These are phyloP conservation scores for Cantharis lateralis DNA, from an alignment of 2,888 invertebrate genomes.

Conservation along the genomic window DNA sequence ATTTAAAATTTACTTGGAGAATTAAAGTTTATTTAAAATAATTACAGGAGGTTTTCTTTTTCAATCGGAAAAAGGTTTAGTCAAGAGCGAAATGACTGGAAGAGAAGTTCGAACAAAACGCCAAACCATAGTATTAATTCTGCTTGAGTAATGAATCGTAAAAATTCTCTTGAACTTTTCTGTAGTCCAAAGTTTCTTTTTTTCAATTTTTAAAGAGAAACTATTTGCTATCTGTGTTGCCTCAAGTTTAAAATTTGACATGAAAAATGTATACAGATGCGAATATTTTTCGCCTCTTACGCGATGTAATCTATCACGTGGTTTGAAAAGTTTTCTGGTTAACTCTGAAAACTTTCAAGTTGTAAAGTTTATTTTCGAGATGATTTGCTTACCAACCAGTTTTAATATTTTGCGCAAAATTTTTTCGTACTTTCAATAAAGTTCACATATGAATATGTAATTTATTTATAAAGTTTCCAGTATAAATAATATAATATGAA, in stretches of 20 bases:
- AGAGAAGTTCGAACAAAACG: slow-evolving; percentile 1
- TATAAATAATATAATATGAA: neutral
- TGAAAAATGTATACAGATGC: slow-evolving; percentile 16
- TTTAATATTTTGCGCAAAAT: slow-evolving; percentile 17
- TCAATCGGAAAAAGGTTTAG: neutral
- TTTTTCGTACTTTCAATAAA: neutral
- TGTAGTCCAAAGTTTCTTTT: neutral
- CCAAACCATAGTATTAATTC: slow-evolving; percentile 12
- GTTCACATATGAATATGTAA: neutral
- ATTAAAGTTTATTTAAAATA: slow-evolving; percentile 4
- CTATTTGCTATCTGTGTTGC: slow-evolving; percentile 3
- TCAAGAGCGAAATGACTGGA: slow-evolving; percentile 4
- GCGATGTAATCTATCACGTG: slow-evolving; percentile 25
- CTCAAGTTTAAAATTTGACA: slow-evolving; percentile 4
- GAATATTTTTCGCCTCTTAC: slow-evolving; percentile 14
- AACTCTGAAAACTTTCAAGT: slow-evolving; percentile 18
- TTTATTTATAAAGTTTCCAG: neutral
- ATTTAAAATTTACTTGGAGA: neutral
- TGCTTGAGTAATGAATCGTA: slow-evolving; percentile 17
- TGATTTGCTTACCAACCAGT: slow-evolving; percentile 20
- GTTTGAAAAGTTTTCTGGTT: slow-evolving; percentile 20
- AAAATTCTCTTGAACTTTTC: slow-evolving; percentile 7
- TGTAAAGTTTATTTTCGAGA: slow-evolving; percentile 21
- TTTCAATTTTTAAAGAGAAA: slow-evolving; percentile 4
- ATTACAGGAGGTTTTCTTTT: slow-evolving; percentile 4